Conservation (phyloP, 2,888 invertebrate species). For the Rhagonycha lutea region DNA sequence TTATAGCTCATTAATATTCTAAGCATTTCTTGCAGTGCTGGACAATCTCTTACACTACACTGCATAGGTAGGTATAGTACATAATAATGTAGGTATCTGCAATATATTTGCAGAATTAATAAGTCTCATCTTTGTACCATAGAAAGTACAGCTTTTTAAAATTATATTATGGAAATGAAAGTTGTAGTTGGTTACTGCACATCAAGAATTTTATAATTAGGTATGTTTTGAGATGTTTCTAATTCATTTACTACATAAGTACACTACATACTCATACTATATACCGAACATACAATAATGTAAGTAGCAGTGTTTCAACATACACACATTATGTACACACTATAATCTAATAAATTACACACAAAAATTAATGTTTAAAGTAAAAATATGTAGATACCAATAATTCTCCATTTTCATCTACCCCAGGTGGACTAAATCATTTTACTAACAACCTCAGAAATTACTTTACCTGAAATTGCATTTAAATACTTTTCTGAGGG, state of each 20-base stretch:
- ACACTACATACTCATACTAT: too few species aligned
- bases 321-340: too few species aligned
- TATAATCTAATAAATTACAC: too few species aligned
- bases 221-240: constrained; percentile 2
- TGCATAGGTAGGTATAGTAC: not conserved
- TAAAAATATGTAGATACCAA: not conserved
- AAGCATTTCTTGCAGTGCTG: not conserved
- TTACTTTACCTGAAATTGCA: constrained; percentile 7
- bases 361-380: not conserved
- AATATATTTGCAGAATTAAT: constrained; percentile 31
- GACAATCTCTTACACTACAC: constrained; percentile 8
- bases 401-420: not conserved
- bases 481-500: constrained; percentile 18
- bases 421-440: not conserved
- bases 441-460: not conserved
- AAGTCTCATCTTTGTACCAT: constrained; percentile 36
- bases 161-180: constrained; percentile 48
- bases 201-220: constrained; percentile 28
- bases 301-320: too few species aligned
- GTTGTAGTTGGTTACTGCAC: constrained; percentile 38
- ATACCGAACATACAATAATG: too few species aligned
- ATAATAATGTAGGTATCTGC: not conserved
- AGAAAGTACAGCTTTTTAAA: constrained; percentile 43
- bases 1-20: constrained; percentile 14
- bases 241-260: not conserved